phyloP scores from a whole-genome alignment of 2,888 invertebrate genomes.

The Epicampocera succincta region DNA sequence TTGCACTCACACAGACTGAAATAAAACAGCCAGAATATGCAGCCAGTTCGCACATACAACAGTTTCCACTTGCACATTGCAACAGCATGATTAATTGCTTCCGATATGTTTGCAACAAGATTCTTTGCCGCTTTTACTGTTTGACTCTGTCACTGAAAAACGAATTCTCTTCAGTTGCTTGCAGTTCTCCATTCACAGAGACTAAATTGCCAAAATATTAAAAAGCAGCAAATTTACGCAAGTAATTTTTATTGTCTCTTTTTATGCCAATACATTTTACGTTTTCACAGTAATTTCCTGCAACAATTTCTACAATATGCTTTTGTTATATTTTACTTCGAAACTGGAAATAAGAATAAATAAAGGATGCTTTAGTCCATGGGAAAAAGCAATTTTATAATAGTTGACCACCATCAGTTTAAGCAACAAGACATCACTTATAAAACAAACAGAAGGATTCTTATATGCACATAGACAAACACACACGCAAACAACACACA shows the following conservation, averaged over 20 bases:
- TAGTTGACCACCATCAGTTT: constrained; percentile 62
- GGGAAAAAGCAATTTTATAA: constrained; percentile 65
- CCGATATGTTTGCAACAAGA: constrained; percentile 70
- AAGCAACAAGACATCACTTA: constrained; percentile 39
- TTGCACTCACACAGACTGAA: background rate
- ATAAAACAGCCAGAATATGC: constrained; percentile 45
- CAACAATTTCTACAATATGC: constrained; percentile 63
- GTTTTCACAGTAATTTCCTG: constrained; percentile 68
- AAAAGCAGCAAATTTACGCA: constrained; percentile 36
- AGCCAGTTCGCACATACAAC: constrained; percentile 15
- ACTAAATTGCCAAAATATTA: constrained; percentile 12
- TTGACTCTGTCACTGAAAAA: constrained; percentile 21
- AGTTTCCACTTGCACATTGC: constrained; percentile 69
- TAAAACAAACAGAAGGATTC: constrained; percentile 36
- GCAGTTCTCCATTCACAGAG: constrained; percentile 15
- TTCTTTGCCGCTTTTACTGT: constrained; percentile 43
- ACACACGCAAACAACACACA: background rate
- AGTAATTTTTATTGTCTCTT: constrained; percentile 28
- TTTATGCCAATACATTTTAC: constrained; percentile 34
- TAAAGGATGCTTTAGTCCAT: constrained; percentile 57
- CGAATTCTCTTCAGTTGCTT: background rate
- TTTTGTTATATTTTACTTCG: constrained; percentile 35
- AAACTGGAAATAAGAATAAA: constrained; percentile 26
- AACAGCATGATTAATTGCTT: constrained; percentile 73
- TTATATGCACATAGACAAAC: background rate